Percentiles rank a stretch among this genome's conserved stretches.
phyloP scores from a whole-genome alignment of 1,140 invertebrate species.

The Temnothorax longispinosus region DNA sequence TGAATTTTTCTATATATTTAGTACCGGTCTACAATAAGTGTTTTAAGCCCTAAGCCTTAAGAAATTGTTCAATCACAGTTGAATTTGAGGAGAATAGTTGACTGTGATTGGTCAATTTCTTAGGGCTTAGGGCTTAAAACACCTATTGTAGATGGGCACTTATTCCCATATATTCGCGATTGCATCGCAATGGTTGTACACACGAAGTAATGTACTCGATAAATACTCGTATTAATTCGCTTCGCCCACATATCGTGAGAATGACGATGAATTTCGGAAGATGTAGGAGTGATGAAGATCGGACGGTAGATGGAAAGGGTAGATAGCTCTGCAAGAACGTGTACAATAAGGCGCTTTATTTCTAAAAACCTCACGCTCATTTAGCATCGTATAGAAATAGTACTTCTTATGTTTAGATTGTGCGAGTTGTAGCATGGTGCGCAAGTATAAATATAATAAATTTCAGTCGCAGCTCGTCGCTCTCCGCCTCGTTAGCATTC shows the following conservation, averaged over 20 bases:
- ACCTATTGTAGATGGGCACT: too few relatives aligned
- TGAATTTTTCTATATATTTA: neutral
- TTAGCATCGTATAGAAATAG: constrained; percentile 37
- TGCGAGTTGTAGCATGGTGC: constrained; percentile 3
- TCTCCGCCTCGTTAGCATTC: neutral
- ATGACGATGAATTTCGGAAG: neutral
- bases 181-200: neutral
- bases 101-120: too few relatives aligned
- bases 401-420: constrained; percentile 45
- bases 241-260: too few relatives aligned
- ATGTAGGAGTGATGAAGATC: neutral
- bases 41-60: too few relatives aligned
- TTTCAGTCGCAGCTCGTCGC: constrained; percentile 4
- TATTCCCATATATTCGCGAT: neutral
- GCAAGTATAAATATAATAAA: constrained; percentile 48
- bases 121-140: too few relatives aligned
- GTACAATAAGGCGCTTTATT: constrained; percentile 58
- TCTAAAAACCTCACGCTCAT: constrained; percentile 45
- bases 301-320: neutral
- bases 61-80: too few relatives aligned
- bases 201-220: neutral
- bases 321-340: constrained; percentile 15
- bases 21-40: too few relatives aligned
- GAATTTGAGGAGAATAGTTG: too few relatives aligned
- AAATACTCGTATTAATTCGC: neutral